A percentile compares a stretch with the other conserved stretches of the same genome.
phyloP scores from a whole-genome alignment of 2,113 vertebrate genomes.

The Microtus ochrogaster region DNA sequence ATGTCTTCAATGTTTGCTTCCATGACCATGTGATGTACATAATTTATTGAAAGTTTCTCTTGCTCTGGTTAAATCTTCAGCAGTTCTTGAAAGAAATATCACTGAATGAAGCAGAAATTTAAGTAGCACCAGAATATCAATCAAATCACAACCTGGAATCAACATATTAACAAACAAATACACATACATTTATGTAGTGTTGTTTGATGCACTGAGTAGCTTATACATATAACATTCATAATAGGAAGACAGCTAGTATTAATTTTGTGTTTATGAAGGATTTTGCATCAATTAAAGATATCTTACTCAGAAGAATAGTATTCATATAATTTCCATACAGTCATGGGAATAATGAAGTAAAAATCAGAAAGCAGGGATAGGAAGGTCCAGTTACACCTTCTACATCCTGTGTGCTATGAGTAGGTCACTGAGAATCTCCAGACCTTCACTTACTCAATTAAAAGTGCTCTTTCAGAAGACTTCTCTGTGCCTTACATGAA shows the following conservation, averaged over 20 bases:
- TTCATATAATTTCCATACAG: neutral
- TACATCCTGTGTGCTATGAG: neutral
- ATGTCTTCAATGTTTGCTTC: constrained; percentile 1
- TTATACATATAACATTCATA: neutral
- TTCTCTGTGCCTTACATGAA: neutral
- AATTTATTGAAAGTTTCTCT: constrained; percentile 39
- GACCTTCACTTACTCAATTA: neutral
- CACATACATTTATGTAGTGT: neutral
- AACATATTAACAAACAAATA: neutral
- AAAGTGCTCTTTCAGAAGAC: neutral
- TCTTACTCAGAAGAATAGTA: neutral
- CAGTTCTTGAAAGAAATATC: constrained; percentile 35
- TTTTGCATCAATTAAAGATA: neutral
- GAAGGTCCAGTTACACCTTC: neutral
- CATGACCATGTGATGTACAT: neutral
- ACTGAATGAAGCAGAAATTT: neutral
- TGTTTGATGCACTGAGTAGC: neutral
- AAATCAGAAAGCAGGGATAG: neutral
- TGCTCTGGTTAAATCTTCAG: neutral
- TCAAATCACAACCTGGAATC: constrained; percentile 1
- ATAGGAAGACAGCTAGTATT: neutral
- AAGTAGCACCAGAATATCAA: neutral
- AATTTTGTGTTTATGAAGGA: neutral
- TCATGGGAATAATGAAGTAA: neutral
- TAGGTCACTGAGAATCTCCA: neutral